Evolutionary conservation across 2,113 vertebrate species (phyloP).

Genomic region (Trinectes maculatus): DNA sequence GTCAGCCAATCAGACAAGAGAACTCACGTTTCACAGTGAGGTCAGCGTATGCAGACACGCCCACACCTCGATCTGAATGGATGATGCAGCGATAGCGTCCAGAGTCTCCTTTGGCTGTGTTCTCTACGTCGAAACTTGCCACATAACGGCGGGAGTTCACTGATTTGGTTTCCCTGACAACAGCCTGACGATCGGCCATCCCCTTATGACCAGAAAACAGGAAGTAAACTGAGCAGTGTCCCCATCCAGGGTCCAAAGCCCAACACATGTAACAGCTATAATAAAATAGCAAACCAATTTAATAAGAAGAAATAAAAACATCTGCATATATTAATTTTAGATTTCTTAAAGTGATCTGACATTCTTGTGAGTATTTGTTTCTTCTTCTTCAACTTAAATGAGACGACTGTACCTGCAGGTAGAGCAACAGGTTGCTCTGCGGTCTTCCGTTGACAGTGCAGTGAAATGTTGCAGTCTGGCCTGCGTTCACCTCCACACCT

Average conservation of each 20-base stretch:
- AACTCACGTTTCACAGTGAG: constrained; percentile 94
- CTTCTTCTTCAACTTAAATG: too few species aligned
- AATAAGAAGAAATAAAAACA: too few species aligned
- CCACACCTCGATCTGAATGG: constrained; percentile 89
- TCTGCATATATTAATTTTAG: too few species aligned
- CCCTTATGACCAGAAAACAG: constrained; percentile 77
- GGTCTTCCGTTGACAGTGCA: constrained; percentile 92
- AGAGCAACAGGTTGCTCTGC: constrained; percentile 83
- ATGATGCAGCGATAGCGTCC: constrained; percentile 95
- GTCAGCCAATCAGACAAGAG: neutral
- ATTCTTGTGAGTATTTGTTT: neutral
- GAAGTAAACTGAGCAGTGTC: too few species aligned
- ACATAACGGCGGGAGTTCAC: constrained; percentile 87
- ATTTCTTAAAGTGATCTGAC: too few species aligned
- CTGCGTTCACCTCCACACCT: constrained; percentile 94
- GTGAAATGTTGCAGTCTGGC: constrained; percentile 90
- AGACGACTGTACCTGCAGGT: constrained; percentile 94
- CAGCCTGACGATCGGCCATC: constrained; percentile 84
- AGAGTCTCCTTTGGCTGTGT: constrained; percentile 89
- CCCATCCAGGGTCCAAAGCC: too few species aligned
- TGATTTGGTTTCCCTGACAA: constrained; percentile 88
- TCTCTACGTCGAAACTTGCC: constrained; percentile 89
- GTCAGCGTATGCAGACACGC: constrained; percentile 92
- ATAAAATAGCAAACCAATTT: too few species aligned
- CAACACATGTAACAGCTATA: too few species aligned